Evolutionary conservation across 2,888 invertebrate species (phyloP), one percentile per base, ranked within the genome.

Genomic region (Polyommatus icarus): DNA sequence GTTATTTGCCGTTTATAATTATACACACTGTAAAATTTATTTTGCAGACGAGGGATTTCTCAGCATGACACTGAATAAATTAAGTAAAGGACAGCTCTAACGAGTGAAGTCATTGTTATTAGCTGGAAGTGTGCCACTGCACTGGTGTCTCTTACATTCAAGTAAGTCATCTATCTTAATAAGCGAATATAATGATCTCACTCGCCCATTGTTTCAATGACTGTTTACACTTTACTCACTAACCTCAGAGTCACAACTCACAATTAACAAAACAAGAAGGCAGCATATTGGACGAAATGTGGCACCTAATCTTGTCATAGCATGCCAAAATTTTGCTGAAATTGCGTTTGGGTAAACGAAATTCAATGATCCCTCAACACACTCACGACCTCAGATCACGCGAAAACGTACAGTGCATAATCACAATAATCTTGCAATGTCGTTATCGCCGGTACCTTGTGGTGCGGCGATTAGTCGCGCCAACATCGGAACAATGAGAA

Each of bases 381-480:
- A 57, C 15, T 1, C 24, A 50, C 12, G 73, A 29, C 75, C 75
- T 75, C 29, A 29, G 46, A 24, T 54, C 54, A 75, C 75, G 40
- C 50, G 15, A 5, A 50, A 15, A 50, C 15, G 73, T 6, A 50
- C 3, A 50, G 40, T 29, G 54, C 50, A 29, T 75, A 50, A 75
- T 75, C 29, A 54, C 50, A 40, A 72, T 72, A 75, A 75, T 75
- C 75, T 75, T 0, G 54, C 24, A 75, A 18, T 50, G 15, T 50
- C 75, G 50, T 29, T 73, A 54, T 75, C 75, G 54, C 29, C 50
- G 75, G 20, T 50, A 24, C 40, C 46, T 72, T 50, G 29, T 24
- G 15, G 73, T 73, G 73, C 24, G 29, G 75, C 75, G 75, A 75
- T 75, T 75, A 75, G 75, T 54, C 75, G 75, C 75, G 75, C 75